Conservation (phyloP, 2,797 vertebrate species). For the Iguana delicatissima region DNA sequence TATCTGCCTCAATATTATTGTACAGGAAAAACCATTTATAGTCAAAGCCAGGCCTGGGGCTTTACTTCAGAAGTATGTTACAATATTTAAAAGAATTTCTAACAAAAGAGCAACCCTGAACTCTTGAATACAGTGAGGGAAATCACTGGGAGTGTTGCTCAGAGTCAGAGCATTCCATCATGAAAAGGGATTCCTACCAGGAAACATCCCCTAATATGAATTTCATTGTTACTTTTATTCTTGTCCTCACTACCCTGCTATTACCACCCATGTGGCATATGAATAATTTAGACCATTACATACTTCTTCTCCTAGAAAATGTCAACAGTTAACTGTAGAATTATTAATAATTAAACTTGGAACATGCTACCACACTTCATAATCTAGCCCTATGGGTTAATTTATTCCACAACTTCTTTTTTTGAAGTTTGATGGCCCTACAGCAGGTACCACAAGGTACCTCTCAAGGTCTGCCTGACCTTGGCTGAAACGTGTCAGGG, state of each 20-base stretch:
- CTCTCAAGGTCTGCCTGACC: no score
- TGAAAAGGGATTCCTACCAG: slow-evolving; percentile 35
- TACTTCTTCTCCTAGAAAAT: slow-evolving; percentile 62
- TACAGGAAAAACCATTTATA: slow-evolving; percentile 32
- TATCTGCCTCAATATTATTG: background rate
- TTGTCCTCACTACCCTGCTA: slow-evolving; percentile 22
- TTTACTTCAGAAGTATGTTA: background rate
- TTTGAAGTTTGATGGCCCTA: background rate
- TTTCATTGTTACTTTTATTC: slow-evolving; percentile 45
- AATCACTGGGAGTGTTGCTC: background rate
- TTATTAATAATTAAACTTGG: slow-evolving; percentile 50
- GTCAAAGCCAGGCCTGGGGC: slow-evolving; percentile 14
- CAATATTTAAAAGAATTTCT: slow-evolving; percentile 21
- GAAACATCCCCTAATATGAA: background rate
- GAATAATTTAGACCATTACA: slow-evolving; percentile 64
- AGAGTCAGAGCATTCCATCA: background rate
- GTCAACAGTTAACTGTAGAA: slow-evolving; percentile 42
- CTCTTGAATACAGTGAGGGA: background rate
- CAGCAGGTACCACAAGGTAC: background rate
- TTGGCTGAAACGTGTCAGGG: background rate
- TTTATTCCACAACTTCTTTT: slow-evolving; percentile 14
- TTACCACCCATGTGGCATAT: slow-evolving; percentile 50
- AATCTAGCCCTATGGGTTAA: slow-evolving; percentile 32
- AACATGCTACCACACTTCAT: background rate
- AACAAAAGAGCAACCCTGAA: background rate